Evolutionary conservation across 2,888 invertebrate genomes (phyloP).

Genomic region (Cryptocephalus moraei): DNA sequence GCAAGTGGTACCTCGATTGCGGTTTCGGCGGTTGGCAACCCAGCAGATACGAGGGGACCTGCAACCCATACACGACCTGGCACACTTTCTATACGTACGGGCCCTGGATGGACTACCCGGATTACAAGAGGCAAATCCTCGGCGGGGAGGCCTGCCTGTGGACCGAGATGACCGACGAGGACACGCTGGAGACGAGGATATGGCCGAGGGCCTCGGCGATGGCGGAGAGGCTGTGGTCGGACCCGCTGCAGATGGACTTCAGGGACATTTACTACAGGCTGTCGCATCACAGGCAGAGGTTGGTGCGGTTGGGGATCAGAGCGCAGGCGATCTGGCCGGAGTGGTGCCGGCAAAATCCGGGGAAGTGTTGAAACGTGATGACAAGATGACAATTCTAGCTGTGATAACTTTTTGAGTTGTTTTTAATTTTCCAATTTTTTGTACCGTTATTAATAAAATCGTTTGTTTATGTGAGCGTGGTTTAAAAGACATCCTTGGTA

Average conservation of each 20-base stretch:
- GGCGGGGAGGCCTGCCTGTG: slow-evolving; percentile 76
- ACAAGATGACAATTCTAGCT: too few species aligned
- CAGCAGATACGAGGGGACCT: slow-evolving; percentile 60
- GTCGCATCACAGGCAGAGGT: slow-evolving; percentile 50
- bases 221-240: slow-evolving; percentile 66
- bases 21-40: slow-evolving; percentile 77
- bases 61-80: slow-evolving; percentile 77
- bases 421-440: too few species aligned
- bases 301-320: slow-evolving; percentile 49
- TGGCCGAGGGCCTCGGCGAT: slow-evolving; percentile 75
- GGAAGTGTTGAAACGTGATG: slow-evolving; percentile 3
- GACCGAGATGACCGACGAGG: slow-evolving; percentile 60
- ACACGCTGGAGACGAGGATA: slow-evolving; percentile 62
- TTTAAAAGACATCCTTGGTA: too few species aligned
- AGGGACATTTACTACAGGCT: slow-evolving; percentile 53
- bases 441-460: too few species aligned
- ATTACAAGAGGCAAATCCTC: slow-evolving; percentile 36
- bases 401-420: too few species aligned
- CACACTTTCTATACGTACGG: slow-evolving; percentile 71
- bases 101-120: slow-evolving; percentile 49
- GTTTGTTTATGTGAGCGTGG: too few species aligned
- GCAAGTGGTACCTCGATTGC: slow-evolving; percentile 78
- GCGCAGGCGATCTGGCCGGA: slow-evolving; percentile 64
- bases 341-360: slow-evolving; percentile 63
- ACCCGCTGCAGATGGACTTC: slow-evolving; percentile 39